A percentile compares a stretch with the other conserved stretches of the same genome.
phyloP scores from a whole-genome alignment of 1,140 invertebrate genomes.

The Brachionus rubens region DNA sequence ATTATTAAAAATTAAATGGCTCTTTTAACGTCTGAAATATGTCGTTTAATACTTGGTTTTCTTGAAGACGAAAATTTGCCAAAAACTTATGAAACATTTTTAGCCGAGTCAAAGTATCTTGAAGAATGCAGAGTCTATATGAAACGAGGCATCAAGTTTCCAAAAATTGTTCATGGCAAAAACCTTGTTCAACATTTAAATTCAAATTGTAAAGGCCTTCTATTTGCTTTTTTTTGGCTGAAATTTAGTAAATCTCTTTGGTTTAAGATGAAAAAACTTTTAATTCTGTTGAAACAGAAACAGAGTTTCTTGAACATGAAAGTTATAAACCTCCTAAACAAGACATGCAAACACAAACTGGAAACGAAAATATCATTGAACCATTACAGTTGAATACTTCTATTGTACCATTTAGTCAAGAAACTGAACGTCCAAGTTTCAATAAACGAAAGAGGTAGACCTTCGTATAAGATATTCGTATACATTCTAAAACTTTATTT shows the following conservation, averaged over 20 bases:
- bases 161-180: conserved; percentile 34
- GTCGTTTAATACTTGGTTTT: conserved; percentile 34
- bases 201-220: neutral
- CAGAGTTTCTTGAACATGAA: neutral
- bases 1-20: neutral
- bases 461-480: no score
- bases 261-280: neutral
- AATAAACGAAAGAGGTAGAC: conserved; percentile 18
- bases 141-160: conserved; percentile 12
- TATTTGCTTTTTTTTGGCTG: neutral
- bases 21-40: conserved; percentile 33
- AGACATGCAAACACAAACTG: neutral
- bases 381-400: neutral
- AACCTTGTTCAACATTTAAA: conserved; percentile 11
- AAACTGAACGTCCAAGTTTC: neutral
- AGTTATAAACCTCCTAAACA: neutral
- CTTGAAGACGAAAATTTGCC: conserved; percentile 26
- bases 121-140: conserved; percentile 24
- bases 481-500: no score
- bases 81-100: conserved; percentile 34
- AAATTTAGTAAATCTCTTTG: neutral
- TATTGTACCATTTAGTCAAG: neutral
- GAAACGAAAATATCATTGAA: neutral
- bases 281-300: neutral
- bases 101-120: conserved; percentile 10